phyloP scores from a whole-genome alignment of 2,113 vertebrate genomes.

The Salvelinus alpinus region DNA sequence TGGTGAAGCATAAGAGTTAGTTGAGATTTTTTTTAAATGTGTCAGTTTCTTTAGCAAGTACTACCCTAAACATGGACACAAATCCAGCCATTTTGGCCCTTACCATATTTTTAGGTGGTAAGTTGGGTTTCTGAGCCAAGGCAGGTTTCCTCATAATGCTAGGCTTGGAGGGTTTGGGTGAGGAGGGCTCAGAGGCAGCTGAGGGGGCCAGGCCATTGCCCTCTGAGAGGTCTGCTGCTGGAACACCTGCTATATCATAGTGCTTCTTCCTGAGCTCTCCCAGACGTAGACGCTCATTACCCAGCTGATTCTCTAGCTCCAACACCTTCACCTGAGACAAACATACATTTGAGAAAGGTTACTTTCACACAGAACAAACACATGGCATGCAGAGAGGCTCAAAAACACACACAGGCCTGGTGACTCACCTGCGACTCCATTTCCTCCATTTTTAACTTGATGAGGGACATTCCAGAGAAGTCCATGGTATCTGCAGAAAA shows the following conservation, averaged over 20 bases:
- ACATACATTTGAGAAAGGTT: neutral
- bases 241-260: slow-evolving; percentile 81
- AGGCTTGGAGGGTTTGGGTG: slow-evolving; percentile 66
- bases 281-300: slow-evolving; percentile 84
- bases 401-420: too few species aligned
- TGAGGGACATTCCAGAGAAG: slow-evolving; percentile 95
- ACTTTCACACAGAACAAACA: too few species aligned
- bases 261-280: slow-evolving; percentile 92
- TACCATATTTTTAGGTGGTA: slow-evolving; percentile 67
- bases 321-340: slow-evolving; percentile 87
- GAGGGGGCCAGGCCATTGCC: slow-evolving; percentile 55
- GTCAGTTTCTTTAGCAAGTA: neutral
- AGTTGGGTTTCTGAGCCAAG: slow-evolving; percentile 84
- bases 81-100: neutral
- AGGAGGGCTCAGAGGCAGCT: slow-evolving; percentile 42
- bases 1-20: too few species aligned
- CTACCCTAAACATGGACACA: neutral
- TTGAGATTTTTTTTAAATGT: neutral
- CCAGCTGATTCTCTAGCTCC: slow-evolving; percentile 87
- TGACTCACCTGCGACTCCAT: slow-evolving; percentile 91
- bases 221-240: slow-evolving; percentile 49
- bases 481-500: slow-evolving; percentile 88
- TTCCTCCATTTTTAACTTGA: slow-evolving; percentile 94
- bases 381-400: too few species aligned
- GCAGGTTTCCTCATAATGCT: slow-evolving; percentile 81